Conservation (phyloP, 1,140 invertebrate genomes). For the Caenorhabditis tropicalis region DNA sequence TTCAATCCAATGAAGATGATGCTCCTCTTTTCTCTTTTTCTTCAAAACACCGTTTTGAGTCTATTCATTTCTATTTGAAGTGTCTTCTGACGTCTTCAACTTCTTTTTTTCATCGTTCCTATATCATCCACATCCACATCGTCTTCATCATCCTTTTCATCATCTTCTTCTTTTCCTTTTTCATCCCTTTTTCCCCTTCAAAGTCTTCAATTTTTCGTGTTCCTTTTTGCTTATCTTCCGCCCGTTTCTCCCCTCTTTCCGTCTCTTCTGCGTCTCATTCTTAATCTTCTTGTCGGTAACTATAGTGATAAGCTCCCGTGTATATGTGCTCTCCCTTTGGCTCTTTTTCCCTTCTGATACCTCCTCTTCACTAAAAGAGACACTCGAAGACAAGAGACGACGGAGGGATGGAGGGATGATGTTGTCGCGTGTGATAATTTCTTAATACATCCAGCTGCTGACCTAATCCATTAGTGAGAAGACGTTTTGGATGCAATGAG, state of each 20-base stretch:
- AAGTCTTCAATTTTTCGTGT: neutral
- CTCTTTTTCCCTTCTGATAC: neutral
- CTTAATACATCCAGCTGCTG: constrained; percentile 31
- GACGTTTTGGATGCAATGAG: neutral
- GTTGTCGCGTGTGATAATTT: constrained; percentile 24
- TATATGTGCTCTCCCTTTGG: neutral
- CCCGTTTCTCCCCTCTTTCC: neutral
- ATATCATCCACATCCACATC: neutral
- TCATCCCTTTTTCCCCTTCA: neutral
- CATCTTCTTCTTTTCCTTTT: neutral
- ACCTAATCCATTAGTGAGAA: constrained; percentile 36
- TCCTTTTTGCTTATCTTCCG: neutral
- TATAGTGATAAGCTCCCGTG: constrained; percentile 31
- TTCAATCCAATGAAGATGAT: neutral
- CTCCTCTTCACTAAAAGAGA: neutral
- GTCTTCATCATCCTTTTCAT: neutral
- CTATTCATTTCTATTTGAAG: neutral
- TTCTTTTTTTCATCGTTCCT: neutral
- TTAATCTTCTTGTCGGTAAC: constrained; percentile 23
- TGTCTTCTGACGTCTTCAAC: neutral
- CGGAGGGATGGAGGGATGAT: neutral
- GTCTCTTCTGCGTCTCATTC: neutral
- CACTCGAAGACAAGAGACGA: neutral
- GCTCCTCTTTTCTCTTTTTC: too few relatives aligned
- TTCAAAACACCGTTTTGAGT: constrained; percentile 1